Conservation (phyloP, 2,888 invertebrate genomes). For the Melanotus villosus region DNA sequence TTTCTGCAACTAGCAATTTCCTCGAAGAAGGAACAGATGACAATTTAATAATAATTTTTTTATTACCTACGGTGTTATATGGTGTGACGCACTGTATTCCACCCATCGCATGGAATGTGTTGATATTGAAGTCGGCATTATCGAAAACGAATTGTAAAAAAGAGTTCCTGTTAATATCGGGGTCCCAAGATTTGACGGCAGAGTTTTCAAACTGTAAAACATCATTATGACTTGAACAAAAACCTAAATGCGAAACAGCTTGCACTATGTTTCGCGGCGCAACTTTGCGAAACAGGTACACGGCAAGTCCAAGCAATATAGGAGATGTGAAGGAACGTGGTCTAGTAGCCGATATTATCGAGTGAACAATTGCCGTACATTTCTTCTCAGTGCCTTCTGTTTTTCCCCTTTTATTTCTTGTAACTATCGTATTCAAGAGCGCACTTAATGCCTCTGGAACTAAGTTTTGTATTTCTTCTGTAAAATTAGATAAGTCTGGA, state of each 20-base stretch:
- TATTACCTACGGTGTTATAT: too few relatives aligned
- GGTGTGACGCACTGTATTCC: too few relatives aligned
- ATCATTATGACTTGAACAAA: constrained; percentile 4
- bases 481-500: not conserved
- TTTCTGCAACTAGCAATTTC: too few relatives aligned
- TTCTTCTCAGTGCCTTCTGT: not conserved
- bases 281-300: constrained; percentile 15
- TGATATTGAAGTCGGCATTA: too few relatives aligned
- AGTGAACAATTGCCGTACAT: constrained; percentile 14
- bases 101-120: not conserved
- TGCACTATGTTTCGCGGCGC: not conserved
- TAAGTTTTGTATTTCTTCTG: not conserved
- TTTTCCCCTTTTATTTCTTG: not conserved
- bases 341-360: constrained; percentile 25
- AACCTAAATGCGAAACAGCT: constrained; percentile 7
- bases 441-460: constrained; percentile 3
- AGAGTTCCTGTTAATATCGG: not conserved
- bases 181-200: constrained; percentile 8
- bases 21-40: too few relatives aligned
- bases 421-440: constrained; percentile 1
- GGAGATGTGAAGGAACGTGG: constrained; percentile 18
- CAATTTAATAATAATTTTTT: too few relatives aligned
- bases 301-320: not conserved
- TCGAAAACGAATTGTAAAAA: too few relatives aligned
- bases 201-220: not conserved